Conservation (phyloP, 2,113 vertebrate genomes). For the Pterocles gutturalis region DNA sequence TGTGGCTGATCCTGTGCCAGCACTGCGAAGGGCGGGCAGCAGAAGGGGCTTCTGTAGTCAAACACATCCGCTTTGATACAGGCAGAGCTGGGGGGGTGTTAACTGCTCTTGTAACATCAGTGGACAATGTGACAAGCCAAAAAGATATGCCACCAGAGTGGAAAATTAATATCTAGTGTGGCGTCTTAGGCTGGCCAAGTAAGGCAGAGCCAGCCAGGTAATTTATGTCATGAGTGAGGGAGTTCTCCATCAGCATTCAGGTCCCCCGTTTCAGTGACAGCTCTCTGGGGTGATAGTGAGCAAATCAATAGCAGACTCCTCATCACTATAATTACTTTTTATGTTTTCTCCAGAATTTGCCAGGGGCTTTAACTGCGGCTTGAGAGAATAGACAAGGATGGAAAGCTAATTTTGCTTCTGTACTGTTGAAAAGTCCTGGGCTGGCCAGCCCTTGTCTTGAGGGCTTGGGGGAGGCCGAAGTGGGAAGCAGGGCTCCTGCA, state of each 20-base stretch:
- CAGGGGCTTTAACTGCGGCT: neutral
- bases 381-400: neutral
- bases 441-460: neutral
- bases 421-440: neutral
- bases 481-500: neutral
- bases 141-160: neutral
- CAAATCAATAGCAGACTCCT: neutral
- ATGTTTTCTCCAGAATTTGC: neutral
- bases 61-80: neutral
- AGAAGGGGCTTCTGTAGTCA: neutral
- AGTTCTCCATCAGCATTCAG: neutral
- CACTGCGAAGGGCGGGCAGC: neutral
- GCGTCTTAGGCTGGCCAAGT: neutral
- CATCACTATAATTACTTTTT: constrained; percentile 2
- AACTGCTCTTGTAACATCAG: neutral
- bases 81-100: neutral
- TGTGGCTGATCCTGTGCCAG: neutral
- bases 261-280: neutral
- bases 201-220: neutral
- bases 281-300: neutral
- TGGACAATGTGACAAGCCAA: neutral
- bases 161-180: constrained; percentile 1
- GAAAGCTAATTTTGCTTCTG: neutral
- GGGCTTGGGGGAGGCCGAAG: neutral
- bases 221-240: neutral